Evolutionary conservation across 2,888 invertebrate species (phyloP).

Genomic region (Metallyticus violacea): DNA sequence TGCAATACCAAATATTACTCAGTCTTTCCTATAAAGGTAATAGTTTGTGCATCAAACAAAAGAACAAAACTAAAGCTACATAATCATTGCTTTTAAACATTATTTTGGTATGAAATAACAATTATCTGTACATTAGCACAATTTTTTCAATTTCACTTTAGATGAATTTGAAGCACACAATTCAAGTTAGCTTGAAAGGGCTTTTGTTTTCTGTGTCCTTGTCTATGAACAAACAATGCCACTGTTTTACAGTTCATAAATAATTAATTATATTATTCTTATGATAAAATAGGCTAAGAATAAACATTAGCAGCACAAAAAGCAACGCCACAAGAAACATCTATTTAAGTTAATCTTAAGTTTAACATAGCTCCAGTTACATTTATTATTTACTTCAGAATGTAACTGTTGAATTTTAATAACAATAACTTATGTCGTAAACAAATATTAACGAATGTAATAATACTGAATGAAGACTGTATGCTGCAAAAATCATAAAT

Average conservation of each 20-base stretch:
- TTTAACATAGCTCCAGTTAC: too few species aligned
- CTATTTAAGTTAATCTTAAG: too few species aligned
- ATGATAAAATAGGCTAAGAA: not conserved
- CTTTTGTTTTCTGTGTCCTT: not conserved
- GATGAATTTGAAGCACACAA: not conserved
- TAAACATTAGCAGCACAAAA: not conserved
- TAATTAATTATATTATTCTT: not conserved
- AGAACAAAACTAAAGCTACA: too few species aligned
- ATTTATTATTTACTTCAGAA: too few species aligned
- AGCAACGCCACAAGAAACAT: not conserved
- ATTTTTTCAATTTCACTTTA: not conserved
- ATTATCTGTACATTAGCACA: not conserved
- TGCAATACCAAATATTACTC: constrained; percentile 50
- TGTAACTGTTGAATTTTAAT: too few species aligned
- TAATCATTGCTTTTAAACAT: too few species aligned
- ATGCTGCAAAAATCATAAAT: too few species aligned
- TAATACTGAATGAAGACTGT: too few species aligned
- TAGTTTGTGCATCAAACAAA: too few species aligned
- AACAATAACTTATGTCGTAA: too few species aligned
- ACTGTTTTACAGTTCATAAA: not conserved
- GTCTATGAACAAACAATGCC: not conserved
- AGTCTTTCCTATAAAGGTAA: not conserved
- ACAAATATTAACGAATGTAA: too few species aligned
- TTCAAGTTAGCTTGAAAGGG: not conserved
- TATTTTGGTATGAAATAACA: not conserved